Percentiles rank a stretch among this genome's conserved stretches.
Conservation (phyloP, 1,140 invertebrate genomes). For the Heliconius hewitsoni region DNA sequence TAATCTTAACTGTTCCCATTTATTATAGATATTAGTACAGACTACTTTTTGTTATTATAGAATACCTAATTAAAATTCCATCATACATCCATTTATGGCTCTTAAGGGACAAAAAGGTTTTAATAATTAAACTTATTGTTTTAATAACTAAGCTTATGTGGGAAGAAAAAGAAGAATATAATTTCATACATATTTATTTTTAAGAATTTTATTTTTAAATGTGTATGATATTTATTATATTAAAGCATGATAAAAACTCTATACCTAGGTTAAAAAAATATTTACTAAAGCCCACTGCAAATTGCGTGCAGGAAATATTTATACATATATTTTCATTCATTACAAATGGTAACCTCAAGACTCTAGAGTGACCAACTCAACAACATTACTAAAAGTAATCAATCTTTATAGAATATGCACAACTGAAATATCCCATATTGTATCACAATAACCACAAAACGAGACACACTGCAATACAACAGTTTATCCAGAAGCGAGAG, state of each 20-base stretch:
- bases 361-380: background rate
- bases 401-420: background rate
- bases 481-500: slow-evolving; percentile 25
- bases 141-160: background rate
- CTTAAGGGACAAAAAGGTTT: slow-evolving; percentile 5
- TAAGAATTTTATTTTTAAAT: background rate
- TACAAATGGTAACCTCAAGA: background rate
- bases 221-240: background rate
- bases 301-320: background rate
- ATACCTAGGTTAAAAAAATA: background rate
- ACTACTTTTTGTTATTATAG: slow-evolving; percentile 6
- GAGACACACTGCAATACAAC: slow-evolving; percentile 10
- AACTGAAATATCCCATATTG: background rate
- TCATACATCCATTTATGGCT: background rate
- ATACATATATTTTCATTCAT: background rate
- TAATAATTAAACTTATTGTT: slow-evolving; percentile 2
- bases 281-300: background rate
- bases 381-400: background rate
- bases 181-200: background rate
- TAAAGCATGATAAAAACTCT: background rate
- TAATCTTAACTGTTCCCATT: slow-evolving; percentile 3
- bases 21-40: background rate
- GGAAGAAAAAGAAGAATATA: background rate
- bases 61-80: slow-evolving; percentile 11
- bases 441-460: background rate